These are phyloP conservation scores for Morus bassanus DNA, from an alignment of 2,797 vertebrate species.

Conservation along the genomic window DNA sequence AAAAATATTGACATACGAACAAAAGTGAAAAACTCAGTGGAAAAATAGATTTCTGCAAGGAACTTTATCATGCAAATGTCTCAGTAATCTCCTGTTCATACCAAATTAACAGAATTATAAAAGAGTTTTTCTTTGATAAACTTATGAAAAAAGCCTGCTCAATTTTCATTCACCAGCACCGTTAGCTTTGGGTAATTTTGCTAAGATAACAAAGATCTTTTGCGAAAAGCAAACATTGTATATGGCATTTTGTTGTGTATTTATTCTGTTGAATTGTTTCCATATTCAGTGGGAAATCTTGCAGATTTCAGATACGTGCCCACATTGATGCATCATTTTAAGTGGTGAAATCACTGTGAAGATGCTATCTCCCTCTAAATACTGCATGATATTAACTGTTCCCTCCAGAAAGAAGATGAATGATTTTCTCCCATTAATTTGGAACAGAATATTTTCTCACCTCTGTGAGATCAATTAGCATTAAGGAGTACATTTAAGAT, in stretches of 20 bases:
- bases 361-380: neutral
- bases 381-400: neutral
- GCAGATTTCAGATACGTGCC: neutral
- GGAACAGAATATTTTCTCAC: slow-evolving; percentile 20
- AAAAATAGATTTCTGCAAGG: neutral
- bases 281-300: neutral
- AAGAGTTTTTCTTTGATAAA: neutral
- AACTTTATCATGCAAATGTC: neutral
- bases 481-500: slow-evolving; percentile 49
- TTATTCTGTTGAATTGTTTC: neutral
- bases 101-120: neutral
- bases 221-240: neutral
- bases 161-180: neutral
- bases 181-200: neutral
- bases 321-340: neutral
- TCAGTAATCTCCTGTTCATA: neutral
- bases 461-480: slow-evolving; percentile 40
- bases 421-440: slow-evolving; percentile 33
- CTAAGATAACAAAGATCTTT: neutral
- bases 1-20: neutral
- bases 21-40: neutral
- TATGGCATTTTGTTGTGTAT: neutral
- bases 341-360: neutral
- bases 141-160: neutral
- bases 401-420: slow-evolving; percentile 11